Evolutionary conservation across 2,888 invertebrate species (phyloP), one percentile per base, ranked within the genome.

Genomic region (Anthophora plumipes): DNA sequence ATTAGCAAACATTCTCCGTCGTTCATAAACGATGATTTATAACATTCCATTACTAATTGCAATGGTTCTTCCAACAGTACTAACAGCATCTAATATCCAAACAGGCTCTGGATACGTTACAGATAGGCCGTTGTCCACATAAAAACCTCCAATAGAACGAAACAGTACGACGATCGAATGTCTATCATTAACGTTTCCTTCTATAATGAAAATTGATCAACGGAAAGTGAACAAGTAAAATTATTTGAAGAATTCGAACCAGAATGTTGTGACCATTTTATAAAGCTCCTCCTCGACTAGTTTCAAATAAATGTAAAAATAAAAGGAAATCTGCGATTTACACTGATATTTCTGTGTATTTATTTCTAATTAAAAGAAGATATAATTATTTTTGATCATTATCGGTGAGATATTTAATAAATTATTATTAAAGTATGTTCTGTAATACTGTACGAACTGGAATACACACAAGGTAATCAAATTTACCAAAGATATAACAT

Each of bases 181-280:
- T 41, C 39, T 39, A n/a, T 20, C 4, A 37, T 31, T n/a, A 41
- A 41, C 41, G 41, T 41, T 9, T 41, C 41, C 7, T 9, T 41
- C 41, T 41, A 41, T 41, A 41, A 41, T 9, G 41, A n/a, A 17
- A 41, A 6, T 41, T 9, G 6, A 41, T 41, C 9, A n/a, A n/a
- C n/a, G n/a, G n/a, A 59, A 41, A 11, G n/a, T 39, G 39, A 59
- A 59, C 41, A 41, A 39, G n/a, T 39, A 59, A 59, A 59, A 8
- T 41, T 9, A 41, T 9, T 41, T 41, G 39, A 37, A 39, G n/a
- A 39, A 39, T 59, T 59, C 0, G 39, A 41, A 41, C 41, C 41
- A 41, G 41, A 9, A 41, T 41, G 6, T 41, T 41, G 9, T 9
- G 9, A 6, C 41, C 6, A n/a, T 41, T 41, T 41, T 9, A 9